Evolutionary conservation across 2,797 vertebrate genomes (phyloP).

Genomic region (Cyclura pinguis): DNA sequence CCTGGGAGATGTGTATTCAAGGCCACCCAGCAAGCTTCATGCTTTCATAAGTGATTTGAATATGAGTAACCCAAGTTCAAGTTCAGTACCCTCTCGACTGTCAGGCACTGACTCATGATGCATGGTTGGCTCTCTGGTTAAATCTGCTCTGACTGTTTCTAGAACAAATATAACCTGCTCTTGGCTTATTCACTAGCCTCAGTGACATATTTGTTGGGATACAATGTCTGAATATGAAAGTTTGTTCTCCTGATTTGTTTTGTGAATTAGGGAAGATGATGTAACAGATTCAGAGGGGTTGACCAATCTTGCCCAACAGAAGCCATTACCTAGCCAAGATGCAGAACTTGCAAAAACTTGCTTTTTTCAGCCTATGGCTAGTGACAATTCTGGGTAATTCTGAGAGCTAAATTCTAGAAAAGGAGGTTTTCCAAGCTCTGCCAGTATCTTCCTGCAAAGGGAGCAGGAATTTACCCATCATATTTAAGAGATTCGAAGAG

Average conservation of each 20-base stretch:
- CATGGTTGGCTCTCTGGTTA: not conserved
- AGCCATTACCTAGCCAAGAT: not conserved
- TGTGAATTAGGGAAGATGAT: not conserved
- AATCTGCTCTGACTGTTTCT: not conserved
- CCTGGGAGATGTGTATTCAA: not conserved
- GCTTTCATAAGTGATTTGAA: constrained; percentile 3
- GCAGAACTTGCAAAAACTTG: no score
- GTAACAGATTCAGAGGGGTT: not conserved
- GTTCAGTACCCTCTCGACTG: not conserved
- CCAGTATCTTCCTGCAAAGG: not conserved
- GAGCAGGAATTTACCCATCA: not conserved
- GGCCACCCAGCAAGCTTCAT: not conserved
- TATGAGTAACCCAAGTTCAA: not conserved
- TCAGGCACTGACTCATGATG: not conserved
- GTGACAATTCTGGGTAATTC: no score
- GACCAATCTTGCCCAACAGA: not conserved
- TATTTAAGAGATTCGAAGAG: not conserved
- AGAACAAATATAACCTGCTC: not conserved
- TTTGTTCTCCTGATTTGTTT: not conserved
- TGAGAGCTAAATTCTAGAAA: no score
- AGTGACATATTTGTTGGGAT: not conserved
- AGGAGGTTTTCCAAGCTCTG: no score
- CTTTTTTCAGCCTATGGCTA: no score
- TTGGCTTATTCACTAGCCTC: not conserved
- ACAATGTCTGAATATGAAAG: not conserved